Percentiles rank a stretch among this genome's conserved stretches.
phyloP scores from a whole-genome alignment of 2,888 invertebrate species.

The Enchytraeus crypticus region DNA sequence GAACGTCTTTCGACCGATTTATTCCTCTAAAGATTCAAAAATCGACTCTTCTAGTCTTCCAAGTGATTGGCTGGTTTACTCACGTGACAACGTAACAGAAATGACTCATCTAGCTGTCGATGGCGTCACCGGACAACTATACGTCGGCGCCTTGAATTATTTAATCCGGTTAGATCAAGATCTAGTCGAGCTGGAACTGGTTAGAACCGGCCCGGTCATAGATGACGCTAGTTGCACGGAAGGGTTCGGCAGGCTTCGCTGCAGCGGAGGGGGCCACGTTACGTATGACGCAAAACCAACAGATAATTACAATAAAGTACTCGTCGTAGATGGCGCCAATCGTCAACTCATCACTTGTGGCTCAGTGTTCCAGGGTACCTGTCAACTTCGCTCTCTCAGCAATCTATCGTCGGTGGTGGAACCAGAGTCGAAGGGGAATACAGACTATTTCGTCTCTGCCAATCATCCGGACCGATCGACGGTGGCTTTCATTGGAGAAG shows the following conservation, averaged over 20 bases:
- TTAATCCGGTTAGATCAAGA: neutral
- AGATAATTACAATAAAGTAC: slow-evolving; percentile 40
- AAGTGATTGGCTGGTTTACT: too few species aligned
- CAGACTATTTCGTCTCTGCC: slow-evolving; percentile 12
- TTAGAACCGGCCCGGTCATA: slow-evolving; percentile 11
- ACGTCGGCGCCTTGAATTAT: slow-evolving; percentile 1
- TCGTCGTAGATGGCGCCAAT: slow-evolving; percentile 33
- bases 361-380: slow-evolving; percentile 31
- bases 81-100: too few species aligned
- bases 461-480: slow-evolving; percentile 15
- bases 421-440: neutral
- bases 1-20: too few species aligned
- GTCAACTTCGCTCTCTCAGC: slow-evolving; percentile 1
- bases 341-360: slow-evolving; percentile 40
- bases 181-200: neutral
- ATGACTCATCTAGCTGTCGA: slow-evolving; percentile 1
- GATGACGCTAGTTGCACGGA: slow-evolving; percentile 8
- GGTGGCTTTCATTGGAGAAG: slow-evolving; percentile 18
- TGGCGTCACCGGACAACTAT: neutral
- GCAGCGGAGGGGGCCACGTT: slow-evolving; percentile 4
- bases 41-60: too few species aligned
- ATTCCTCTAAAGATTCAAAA: too few species aligned
- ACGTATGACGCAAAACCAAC: slow-evolving; percentile 14
- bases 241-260: slow-evolving; percentile 1
- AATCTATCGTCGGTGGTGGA: neutral